Base-by-base conservation (phyloP, 2,797 vertebrate species). In the Distichodus sexfasciatus region DNA sequence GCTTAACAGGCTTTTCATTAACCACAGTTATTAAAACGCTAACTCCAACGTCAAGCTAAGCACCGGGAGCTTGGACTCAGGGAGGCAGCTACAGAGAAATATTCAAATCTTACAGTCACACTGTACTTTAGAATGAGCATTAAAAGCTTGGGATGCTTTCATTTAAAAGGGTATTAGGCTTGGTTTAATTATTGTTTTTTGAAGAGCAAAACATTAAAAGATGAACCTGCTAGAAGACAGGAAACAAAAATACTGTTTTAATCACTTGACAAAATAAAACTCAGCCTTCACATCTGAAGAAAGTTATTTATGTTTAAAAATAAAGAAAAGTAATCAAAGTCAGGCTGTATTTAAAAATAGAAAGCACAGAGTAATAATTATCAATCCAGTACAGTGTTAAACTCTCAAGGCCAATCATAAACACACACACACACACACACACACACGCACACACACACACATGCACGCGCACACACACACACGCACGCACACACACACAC, bases 1-100 rank as follows among this genome's bases (percentile, higher is more conserved):
- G 85, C 90, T 90, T 89, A 91, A 87, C 41, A 89, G 83, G 81
- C 88, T 89, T 91, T 81, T 87, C 87, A 89, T 89, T 93, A 90
- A 89, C 84, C 41, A 82, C 83, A 83, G 84, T 72, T 87, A 91
- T 90, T 76, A 78, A 75, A 70, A 61, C 51, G 41, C 66, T 63
- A 75, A 78, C 87, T 83, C 86, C 87, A 88, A 88, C 84, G 88
- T 88, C 86, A 89, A 89, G 90, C 83, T 71, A 80, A 87, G 90
- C 87, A 85, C 66, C 81, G 83, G 86, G 87, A 88, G 86, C 86
- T 88, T 85, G 87, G 8, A 73, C 79, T 79, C 31, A 29, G 58
- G 60, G 36, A 54, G 53, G 51, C 53, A 53, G 23, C 60, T 67
- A 77, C 40, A 41, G 61, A 66, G 50, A 73, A 41, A 72, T 71